A percentile compares a stretch with the other conserved stretches of the same genome.
Conservation (phyloP, 2,113 vertebrate genomes). For the Xerus inauris region DNA sequence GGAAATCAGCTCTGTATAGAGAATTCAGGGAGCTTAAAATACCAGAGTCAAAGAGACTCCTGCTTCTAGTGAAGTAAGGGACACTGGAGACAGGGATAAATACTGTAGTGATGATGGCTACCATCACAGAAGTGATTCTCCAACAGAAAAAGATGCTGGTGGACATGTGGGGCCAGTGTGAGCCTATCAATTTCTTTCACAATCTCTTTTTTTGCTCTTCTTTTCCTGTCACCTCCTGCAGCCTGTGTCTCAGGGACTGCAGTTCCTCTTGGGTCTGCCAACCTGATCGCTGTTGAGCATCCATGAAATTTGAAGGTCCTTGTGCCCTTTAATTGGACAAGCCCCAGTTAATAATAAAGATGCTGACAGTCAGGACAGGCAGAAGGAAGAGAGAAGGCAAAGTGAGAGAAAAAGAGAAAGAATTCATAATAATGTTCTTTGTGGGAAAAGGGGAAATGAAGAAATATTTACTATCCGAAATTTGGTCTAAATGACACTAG, state of each 20-base stretch:
- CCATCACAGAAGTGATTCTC: constrained; percentile 81
- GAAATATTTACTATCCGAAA: neutral
- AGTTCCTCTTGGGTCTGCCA: constrained; percentile 58
- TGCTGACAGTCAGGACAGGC: neutral
- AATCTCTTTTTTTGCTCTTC: constrained; percentile 75
- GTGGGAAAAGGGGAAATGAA: neutral
- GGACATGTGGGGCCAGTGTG: constrained; percentile 62
- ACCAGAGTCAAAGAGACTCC: constrained; percentile 64
- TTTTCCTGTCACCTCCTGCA: constrained; percentile 69
- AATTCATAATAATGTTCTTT: neutral
- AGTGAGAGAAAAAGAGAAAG: neutral
- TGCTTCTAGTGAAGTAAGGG: constrained; percentile 48
- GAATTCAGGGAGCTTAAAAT: constrained; percentile 73
- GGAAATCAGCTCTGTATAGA: constrained; percentile 48
- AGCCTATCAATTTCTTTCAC: constrained; percentile 80
- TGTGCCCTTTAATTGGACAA: constrained; percentile 82
- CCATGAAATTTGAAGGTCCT: constrained; percentile 78
- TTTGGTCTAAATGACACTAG: neutral
- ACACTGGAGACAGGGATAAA: constrained; percentile 74
- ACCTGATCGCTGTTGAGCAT: constrained; percentile 59
- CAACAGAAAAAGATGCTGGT: constrained; percentile 75
- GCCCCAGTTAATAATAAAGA: constrained; percentile 81
- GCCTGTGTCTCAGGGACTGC: constrained; percentile 51
- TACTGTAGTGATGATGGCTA: constrained; percentile 75
- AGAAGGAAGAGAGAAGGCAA: neutral